phyloP scores from a whole-genome alignment of 2,113 vertebrate species.

The Spilogale gracilis region DNA sequence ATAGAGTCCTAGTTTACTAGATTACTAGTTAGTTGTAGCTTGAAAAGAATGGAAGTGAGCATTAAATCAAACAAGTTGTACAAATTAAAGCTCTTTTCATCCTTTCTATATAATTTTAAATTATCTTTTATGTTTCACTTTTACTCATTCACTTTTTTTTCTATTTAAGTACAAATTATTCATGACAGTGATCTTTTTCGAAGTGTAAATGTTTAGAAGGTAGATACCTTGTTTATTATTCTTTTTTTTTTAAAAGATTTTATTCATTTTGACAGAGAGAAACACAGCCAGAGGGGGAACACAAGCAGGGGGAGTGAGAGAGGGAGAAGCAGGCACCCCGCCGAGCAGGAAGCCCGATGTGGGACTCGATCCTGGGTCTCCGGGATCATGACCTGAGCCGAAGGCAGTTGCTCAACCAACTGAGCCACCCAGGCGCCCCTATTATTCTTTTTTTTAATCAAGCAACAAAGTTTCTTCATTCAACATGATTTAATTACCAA shows the following conservation, averaged over 20 bases:
- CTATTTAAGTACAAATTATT: constrained; percentile 25
- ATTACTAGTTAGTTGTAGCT: neutral
- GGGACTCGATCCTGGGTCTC: no score
- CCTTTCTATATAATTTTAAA: constrained; percentile 9
- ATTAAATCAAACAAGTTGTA: neutral
- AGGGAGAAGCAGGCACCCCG: no score
- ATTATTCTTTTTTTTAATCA: neutral
- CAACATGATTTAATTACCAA: neutral
- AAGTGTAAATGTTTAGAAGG: neutral
- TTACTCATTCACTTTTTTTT: constrained; percentile 52
- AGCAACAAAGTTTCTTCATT: neutral
- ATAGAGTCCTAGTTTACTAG: neutral
- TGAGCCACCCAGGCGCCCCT: no score
- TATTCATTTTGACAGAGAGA: no score
- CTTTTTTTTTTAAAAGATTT: no score
- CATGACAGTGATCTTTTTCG: neutral
- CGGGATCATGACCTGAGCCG: no score
- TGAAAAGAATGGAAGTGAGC: neutral
- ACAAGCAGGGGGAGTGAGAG: no score
- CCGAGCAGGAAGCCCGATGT: no score
- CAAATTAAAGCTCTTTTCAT: neutral
- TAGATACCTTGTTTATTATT: neutral
- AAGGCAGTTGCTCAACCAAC: no score
- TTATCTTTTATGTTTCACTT: constrained; percentile 43
- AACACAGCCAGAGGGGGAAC: no score